Percentiles rank a stretch among this genome's conserved stretches.
phyloP scores from a whole-genome alignment of 2,113 vertebrate genomes.

The Lophius piscatorius region DNA sequence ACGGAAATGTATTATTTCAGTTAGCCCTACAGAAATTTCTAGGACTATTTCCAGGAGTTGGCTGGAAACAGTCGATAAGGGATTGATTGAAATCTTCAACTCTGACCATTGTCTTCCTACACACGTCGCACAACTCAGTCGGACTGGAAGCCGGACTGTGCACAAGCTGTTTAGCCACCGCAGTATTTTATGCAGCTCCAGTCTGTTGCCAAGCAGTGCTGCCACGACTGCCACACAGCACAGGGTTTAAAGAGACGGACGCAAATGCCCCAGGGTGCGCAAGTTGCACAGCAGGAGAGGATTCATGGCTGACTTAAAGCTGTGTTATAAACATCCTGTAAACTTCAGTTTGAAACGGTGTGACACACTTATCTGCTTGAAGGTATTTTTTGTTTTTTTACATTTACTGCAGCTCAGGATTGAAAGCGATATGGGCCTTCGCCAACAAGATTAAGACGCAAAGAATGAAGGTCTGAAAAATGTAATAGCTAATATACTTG shows the following conservation, averaged over 20 bases:
- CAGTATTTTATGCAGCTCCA: constrained; percentile 43
- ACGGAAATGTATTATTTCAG: constrained; percentile 44
- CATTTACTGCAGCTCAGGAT: background rate
- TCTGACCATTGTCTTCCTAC: constrained; percentile 43
- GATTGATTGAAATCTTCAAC: constrained; percentile 26
- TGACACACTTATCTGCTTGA: too few relatives aligned
- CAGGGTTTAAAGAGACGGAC: constrained; percentile 36
- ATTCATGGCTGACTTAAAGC: constrained; percentile 8
- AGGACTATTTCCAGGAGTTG: constrained; percentile 6
- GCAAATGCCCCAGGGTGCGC: constrained; percentile 16
- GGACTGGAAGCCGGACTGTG: constrained; percentile 20
- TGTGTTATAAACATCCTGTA: constrained; percentile 13
- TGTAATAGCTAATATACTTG: constrained; percentile 9
- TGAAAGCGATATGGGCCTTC: too few relatives aligned
- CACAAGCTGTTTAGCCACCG: constrained; percentile 21
- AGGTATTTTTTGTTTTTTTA: background rate
- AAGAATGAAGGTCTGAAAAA: background rate
- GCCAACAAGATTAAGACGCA: too few relatives aligned
- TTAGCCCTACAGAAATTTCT: constrained; percentile 11
- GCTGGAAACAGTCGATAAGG: constrained; percentile 37
- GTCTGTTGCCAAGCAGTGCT: constrained; percentile 56
- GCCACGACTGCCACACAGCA: constrained; percentile 11
- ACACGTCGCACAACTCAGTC: constrained; percentile 33
- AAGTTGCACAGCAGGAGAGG: constrained; percentile 22
- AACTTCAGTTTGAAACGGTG: constrained; percentile 21